phyloP scores from a whole-genome alignment of 2,888 invertebrate species.

The Drosophila atroscutellata region DNA sequence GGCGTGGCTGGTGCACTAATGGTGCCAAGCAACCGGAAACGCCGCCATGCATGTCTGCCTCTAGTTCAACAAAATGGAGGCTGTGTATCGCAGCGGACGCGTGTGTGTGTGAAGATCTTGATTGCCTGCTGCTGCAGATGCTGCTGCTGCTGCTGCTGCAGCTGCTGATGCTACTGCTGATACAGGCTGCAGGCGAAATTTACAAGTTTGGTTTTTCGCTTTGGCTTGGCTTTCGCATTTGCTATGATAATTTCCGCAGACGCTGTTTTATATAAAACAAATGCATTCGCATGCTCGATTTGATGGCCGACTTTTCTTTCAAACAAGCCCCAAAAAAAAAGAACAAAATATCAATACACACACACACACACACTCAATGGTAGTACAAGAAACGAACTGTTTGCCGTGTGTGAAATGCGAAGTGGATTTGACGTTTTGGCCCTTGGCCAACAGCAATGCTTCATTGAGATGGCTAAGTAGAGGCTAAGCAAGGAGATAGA shows the following conservation, averaged over 20 bases:
- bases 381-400: conserved; percentile 53
- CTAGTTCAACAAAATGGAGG: conserved; percentile 72
- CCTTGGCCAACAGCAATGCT: conserved; percentile 73
- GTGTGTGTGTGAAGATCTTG: conserved; percentile 62
- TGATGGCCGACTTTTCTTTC: conserved; percentile 52
- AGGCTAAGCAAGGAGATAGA: neutral
- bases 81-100: conserved; percentile 60
- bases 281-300: conserved; percentile 66
- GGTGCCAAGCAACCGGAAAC: conserved; percentile 82
- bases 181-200: conserved; percentile 49
- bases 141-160: conserved; percentile 39
- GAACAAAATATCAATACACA: neutral
- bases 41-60: conserved; percentile 80
- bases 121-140: conserved; percentile 69
- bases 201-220: conserved; percentile 43
- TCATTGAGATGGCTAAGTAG: conserved; percentile 3
- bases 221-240: conserved; percentile 34
- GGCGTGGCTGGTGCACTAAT: conserved; percentile 78
- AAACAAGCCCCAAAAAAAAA: neutral
- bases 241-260: conserved; percentile 77
- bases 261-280: conserved; percentile 67
- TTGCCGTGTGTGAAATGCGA: conserved; percentile 61
- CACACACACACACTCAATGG: neutral
- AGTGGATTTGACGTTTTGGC: conserved; percentile 84
- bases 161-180: conserved; percentile 35